Conservation (phyloP, 1,140 invertebrate species). For the Bathynomus jamesi region DNA sequence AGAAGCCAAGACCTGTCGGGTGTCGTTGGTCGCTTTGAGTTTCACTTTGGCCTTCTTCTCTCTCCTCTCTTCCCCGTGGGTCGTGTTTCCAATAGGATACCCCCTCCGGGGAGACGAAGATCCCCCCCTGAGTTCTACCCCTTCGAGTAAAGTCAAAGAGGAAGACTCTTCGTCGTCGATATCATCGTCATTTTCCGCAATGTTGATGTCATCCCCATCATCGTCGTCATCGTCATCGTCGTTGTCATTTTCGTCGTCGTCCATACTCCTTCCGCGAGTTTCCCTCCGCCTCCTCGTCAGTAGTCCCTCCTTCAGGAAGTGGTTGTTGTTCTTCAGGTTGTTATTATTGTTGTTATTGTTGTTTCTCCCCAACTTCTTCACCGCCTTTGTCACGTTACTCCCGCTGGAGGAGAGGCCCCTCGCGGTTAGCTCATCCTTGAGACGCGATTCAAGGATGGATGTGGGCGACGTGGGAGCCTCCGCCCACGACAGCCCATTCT, state of each 20-base stretch:
- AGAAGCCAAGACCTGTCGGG: too few relatives aligned
- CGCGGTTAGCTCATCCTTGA: background rate
- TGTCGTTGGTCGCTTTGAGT: background rate
- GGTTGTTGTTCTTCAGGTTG: background rate
- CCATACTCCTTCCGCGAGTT: background rate
- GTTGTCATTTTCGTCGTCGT: background rate
- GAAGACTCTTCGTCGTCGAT: background rate
- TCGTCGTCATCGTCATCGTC: background rate
- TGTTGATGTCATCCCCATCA: too few relatives aligned
- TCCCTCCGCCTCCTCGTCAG: background rate
- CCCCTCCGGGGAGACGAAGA: background rate
- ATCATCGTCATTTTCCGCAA: background rate
- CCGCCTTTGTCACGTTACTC: background rate
- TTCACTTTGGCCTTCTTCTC: background rate
- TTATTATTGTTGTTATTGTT: background rate
- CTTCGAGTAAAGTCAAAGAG: background rate
- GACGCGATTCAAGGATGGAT: background rate
- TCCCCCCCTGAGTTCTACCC: background rate
- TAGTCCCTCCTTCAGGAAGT: background rate
- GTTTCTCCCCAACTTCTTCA: background rate
- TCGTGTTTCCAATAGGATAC: background rate
- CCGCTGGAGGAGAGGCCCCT: background rate
- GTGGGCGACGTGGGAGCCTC: background rate
- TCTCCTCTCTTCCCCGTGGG: background rate
- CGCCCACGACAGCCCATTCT: background rate